These are phyloP conservation scores for Siderastrea siderea DNA, from an alignment of 92 coral and sea anemone genomes.

Conservation along the genomic window DNA sequence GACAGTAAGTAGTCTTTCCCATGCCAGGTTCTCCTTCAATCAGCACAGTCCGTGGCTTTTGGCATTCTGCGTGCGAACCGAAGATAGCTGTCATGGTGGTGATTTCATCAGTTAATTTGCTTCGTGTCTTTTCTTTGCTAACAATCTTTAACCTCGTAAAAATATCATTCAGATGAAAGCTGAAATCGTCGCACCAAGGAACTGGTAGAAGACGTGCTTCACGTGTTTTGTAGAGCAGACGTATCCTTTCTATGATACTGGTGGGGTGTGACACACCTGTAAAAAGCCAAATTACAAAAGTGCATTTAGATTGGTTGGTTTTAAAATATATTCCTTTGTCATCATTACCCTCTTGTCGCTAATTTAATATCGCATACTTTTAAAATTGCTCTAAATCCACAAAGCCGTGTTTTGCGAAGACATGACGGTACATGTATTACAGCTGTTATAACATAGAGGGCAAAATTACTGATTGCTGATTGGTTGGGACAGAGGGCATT, in stretches of 20 bases:
- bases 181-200: constrained; percentile 6
- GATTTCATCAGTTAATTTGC: neutral
- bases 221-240: constrained; percentile 2
- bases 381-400: too few relatives aligned
- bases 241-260: constrained; percentile 2
- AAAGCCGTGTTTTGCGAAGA: too few relatives aligned
- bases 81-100: neutral
- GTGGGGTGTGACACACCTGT: neutral
- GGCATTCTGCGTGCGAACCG: neutral
- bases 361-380: too few relatives aligned
- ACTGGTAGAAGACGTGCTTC: neutral
- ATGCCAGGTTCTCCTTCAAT: neutral
- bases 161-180: constrained; percentile 6
- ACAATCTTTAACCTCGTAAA: neutral
- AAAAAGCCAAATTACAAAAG: neutral
- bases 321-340: too few relatives aligned
- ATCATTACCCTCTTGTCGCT: too few relatives aligned
- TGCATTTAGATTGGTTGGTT: too few relatives aligned
- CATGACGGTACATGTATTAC: too few relatives aligned
- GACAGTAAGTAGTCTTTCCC: neutral
- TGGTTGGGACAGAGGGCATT: too few relatives aligned
- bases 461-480: too few relatives aligned
- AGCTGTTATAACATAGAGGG: too few relatives aligned
- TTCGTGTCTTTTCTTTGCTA: neutral
- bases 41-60: neutral